Percentiles rank a stretch among this genome's conserved stretches.
phyloP scores from a whole-genome alignment of 92 coral and sea anemone genomes.

The Zoanthus sociatus region DNA sequence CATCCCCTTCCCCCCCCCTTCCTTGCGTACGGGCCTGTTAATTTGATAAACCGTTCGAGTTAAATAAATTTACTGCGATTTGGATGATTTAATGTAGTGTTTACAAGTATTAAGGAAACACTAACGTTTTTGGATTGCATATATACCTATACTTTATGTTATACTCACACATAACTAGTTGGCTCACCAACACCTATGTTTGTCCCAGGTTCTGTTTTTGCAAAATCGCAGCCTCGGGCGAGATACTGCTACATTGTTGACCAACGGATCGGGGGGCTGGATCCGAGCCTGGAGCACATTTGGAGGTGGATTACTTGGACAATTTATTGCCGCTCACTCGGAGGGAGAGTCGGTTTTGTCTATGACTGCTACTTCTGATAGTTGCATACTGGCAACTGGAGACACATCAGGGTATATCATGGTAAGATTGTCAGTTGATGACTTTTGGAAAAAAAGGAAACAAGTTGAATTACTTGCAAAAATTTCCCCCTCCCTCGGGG shows the following conservation, averaged over 20 bases:
- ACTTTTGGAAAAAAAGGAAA: too few species aligned
- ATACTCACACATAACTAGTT: not conserved
- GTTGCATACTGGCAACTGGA: slow-evolving; percentile 81
- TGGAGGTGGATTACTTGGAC: slow-evolving; percentile 91
- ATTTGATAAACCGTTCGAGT: too few species aligned
- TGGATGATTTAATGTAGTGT: too few species aligned
- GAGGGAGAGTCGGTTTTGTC: slow-evolving; percentile 81
- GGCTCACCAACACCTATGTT: not conserved
- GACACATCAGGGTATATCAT: slow-evolving; percentile 88
- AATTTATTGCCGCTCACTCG: slow-evolving; percentile 83
- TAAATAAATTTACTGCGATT: too few species aligned
- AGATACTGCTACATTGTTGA: slow-evolving; percentile 87
- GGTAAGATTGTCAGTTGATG: slow-evolving; percentile 35
- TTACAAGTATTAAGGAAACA: too few species aligned
- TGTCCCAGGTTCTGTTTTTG: slow-evolving; percentile 79
- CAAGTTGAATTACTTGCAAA: too few species aligned
- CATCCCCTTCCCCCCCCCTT: too few species aligned
- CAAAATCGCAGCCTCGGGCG: slow-evolving; percentile 79
- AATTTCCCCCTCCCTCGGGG: too few species aligned
- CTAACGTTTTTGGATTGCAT: too few species aligned
- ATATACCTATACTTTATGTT: too few species aligned
- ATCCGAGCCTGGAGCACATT: slow-evolving; percentile 89
- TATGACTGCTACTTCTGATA: slow-evolving; percentile 81
- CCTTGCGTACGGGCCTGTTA: too few species aligned
- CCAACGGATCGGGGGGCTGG: slow-evolving; percentile 90